phyloP scores from a whole-genome alignment of 1,140 invertebrate species.

The Trichomalopsis sarcophagae region DNA sequence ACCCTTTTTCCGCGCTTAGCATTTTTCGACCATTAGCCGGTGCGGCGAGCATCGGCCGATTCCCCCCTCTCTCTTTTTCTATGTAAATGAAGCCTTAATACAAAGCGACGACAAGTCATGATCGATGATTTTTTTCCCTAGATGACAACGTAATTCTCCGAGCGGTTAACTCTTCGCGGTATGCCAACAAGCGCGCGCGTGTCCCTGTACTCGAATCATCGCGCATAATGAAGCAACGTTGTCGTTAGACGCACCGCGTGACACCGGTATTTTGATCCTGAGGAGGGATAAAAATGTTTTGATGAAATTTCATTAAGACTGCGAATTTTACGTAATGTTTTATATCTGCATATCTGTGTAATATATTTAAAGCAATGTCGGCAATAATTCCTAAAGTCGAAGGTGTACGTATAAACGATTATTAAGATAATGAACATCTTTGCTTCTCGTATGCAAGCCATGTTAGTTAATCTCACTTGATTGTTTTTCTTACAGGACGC shows the following conservation, averaged over 20 bases:
- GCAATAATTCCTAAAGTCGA: too few species aligned
- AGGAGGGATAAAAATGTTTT: background rate
- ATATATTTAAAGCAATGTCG: too few species aligned
- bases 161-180: background rate
- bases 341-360: too few species aligned
- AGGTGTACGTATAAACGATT: too few species aligned
- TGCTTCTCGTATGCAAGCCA: too few species aligned
- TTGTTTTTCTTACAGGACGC: too few species aligned
- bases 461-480: too few species aligned
- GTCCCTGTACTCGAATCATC: constrained; percentile 14
- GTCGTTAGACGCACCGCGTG: background rate
- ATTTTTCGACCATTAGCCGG: constrained; percentile 45
- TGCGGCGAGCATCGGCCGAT: background rate
- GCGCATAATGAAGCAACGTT: constrained; percentile 27
- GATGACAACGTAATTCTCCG: constrained; percentile 47
- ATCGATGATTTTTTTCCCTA: constrained; percentile 44
- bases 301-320: background rate
- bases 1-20: constrained; percentile 28
- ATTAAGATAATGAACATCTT: too few species aligned
- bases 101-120: constrained; percentile 52
- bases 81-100: constrained; percentile 48
- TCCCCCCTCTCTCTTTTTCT: background rate
- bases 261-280: background rate
- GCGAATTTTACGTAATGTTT: background rate
- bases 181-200: background rate